Evolutionary conservation across 2,113 vertebrate species (phyloP), one percentile per base, ranked within the genome.

Genomic region (Carassius carassius): DNA sequence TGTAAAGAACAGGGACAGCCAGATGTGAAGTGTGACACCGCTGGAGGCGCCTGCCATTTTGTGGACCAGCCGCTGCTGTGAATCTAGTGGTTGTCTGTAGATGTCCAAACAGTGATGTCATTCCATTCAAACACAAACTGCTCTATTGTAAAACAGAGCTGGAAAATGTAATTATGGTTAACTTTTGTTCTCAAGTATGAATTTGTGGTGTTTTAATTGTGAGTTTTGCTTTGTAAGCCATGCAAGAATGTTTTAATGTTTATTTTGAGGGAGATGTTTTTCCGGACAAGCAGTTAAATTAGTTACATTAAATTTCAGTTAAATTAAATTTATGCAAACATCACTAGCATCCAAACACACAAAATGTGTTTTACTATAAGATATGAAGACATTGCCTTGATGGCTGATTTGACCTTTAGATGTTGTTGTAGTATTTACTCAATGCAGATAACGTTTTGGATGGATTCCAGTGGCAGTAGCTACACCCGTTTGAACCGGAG

Each of bases 151-250:
- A 90, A 91, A 84, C 69, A 78, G 51, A 70, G 69, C 54, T 83
- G 81, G 82, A 82, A 84, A 73, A 86, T 90, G 5, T 88, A 89
- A 82, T 84, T 84, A 73, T 90, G 92, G 89, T 90, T 84, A 91
- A 89, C 88, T 90, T 65, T 2, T 56, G 83, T 83, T 91, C 78
- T 63, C 6, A 23, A 37, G 67, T 60, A 82, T 88, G 86, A 78
- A 89, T 85, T n/a, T 60, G 21, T 79, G 84, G 29, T 72, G 70
- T n/a, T 79, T 29, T 74, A 69, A 60, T 78, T 84, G 72, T 70
- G 77, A 73, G 80, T 84, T 65, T 85, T 60, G 85, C 83, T 21
- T 65, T 44, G 21, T 19, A 32, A 70, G 67, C 1, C 56, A 21
- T 76, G 32, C 44, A 19, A 58, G 16, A 77, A 32, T 1, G 19